Conservation (phyloP, 2,113 vertebrate genomes). For the Monopterus albus region DNA sequence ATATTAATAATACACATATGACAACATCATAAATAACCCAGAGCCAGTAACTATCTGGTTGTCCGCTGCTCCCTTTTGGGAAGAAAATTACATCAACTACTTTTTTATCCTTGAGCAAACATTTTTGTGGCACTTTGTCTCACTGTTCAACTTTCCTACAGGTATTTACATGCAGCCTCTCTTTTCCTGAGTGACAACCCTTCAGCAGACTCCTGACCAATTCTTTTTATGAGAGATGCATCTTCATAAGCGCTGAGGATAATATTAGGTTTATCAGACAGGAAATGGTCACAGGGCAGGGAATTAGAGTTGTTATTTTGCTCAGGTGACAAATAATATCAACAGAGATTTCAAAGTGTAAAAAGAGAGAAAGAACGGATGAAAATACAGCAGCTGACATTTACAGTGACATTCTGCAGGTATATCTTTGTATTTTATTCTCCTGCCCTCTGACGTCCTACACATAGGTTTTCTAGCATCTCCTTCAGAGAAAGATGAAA, state of each 20-base stretch:
- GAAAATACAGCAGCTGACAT: slow-evolving; percentile 38
- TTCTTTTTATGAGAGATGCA: slow-evolving; percentile 36
- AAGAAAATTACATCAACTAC: background rate
- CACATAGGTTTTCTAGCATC: slow-evolving; percentile 6
- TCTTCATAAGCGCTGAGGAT: background rate
- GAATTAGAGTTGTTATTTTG: background rate
- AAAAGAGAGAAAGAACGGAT: slow-evolving; percentile 2
- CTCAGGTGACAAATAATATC: slow-evolving; percentile 9
- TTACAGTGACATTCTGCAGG: slow-evolving; percentile 44
- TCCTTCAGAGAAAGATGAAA: slow-evolving; percentile 4
- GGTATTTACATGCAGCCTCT: background rate
- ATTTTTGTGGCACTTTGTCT: background rate
- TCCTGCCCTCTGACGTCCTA: background rate
- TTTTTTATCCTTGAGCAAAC: too few species aligned
- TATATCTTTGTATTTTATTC: slow-evolving; percentile 9
- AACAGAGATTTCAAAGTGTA: slow-evolving; percentile 22
- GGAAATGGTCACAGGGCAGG: too few species aligned
- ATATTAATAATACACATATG: too few species aligned
- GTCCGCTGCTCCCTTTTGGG: too few species aligned
- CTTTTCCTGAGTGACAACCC: slow-evolving; percentile 41
- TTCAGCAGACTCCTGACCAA: slow-evolving; percentile 24
- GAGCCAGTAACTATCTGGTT: too few species aligned
- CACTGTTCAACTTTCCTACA: background rate
- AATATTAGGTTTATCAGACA: slow-evolving; percentile 21
- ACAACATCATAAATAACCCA: too few species aligned